Evolutionary conservation across 2,797 vertebrate genomes (phyloP).

Genomic region (Siniperca obscura): DNA sequence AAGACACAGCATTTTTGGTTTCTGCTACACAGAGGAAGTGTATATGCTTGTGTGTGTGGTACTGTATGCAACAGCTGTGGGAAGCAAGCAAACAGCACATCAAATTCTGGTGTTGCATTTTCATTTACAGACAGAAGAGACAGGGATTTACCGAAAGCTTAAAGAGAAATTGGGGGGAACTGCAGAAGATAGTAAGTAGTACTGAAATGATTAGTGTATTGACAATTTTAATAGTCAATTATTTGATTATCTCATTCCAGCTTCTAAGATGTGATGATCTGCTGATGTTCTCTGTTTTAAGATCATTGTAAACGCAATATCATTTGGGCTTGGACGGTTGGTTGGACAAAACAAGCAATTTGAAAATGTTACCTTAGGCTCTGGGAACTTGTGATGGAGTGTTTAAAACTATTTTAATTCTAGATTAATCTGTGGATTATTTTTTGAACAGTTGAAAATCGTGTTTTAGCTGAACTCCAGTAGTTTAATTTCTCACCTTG

Average conservation of each 20-base stretch:
- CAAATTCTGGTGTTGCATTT: constrained; percentile 24
- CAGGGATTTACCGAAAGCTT: constrained; percentile 3
- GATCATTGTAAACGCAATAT: background rate
- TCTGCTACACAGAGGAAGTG: constrained; percentile 19
- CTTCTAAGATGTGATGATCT: background rate
- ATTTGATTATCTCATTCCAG: background rate
- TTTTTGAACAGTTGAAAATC: too few relatives aligned
- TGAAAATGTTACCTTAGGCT: background rate
- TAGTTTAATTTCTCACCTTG: too few relatives aligned
- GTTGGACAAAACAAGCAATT: background rate
- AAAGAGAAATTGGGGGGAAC: background rate
- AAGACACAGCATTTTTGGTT: constrained; percentile 41
- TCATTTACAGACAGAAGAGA: background rate
- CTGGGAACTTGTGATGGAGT: background rate
- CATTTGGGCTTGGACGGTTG: background rate
- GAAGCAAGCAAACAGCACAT: constrained; percentile 10
- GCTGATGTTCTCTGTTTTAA: background rate
- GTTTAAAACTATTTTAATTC: too few relatives aligned
- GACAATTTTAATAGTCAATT: background rate
- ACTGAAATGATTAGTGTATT: background rate
- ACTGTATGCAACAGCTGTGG: constrained; percentile 12
- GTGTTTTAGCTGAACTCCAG: too few relatives aligned
- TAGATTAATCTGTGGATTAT: too few relatives aligned
- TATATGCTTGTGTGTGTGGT: background rate
- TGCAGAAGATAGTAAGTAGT: background rate